Evolutionary conservation across 2,888 invertebrate genomes (phyloP).

Genomic region (Drosophila gaucha): DNA sequence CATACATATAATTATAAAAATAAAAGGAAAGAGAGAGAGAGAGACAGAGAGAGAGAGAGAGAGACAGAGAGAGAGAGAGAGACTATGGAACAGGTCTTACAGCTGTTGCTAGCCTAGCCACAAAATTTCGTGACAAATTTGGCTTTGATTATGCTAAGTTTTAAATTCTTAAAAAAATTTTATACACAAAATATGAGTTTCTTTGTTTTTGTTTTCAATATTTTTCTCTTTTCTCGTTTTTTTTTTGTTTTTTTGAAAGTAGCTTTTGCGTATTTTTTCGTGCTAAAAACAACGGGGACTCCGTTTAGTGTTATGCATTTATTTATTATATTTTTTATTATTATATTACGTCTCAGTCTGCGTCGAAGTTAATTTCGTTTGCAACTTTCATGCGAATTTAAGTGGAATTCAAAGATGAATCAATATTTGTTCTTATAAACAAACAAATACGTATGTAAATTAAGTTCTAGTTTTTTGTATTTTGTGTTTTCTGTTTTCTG

Average conservation of each 20-base stretch:
- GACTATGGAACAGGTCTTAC: constrained; percentile 53
- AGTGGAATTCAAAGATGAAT: constrained; percentile 63
- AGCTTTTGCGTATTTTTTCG: constrained; percentile 37
- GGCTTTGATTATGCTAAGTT: constrained; percentile 63
- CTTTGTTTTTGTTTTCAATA: constrained; percentile 27
- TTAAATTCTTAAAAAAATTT: constrained; percentile 32
- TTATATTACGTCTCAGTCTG: constrained; percentile 66
- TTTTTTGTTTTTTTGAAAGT: constrained; percentile 31
- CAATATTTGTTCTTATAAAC: constrained; percentile 48
- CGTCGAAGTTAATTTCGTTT: constrained; percentile 50
- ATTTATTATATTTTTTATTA: constrained; percentile 52
- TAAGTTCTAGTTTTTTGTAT: constrained; percentile 47
- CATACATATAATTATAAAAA: background rate
- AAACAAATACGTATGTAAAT: constrained; percentile 60
- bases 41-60: background rate
- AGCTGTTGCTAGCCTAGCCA: constrained; percentile 41
- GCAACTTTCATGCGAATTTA: constrained; percentile 59
- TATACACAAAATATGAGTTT: constrained; percentile 40
- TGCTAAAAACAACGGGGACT: constrained; percentile 58
- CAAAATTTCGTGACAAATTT: constrained; percentile 60
- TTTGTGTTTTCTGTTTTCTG: constrained; percentile 39
- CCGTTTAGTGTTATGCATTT: constrained; percentile 35
- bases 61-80: background rate
- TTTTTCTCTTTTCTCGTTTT: background rate
- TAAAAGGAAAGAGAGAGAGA: constrained; percentile 10